Base-by-base conservation (phyloP, 30 jellyfish, hydroid and myxozoan species). In the Aurelia sp. region DNA sequence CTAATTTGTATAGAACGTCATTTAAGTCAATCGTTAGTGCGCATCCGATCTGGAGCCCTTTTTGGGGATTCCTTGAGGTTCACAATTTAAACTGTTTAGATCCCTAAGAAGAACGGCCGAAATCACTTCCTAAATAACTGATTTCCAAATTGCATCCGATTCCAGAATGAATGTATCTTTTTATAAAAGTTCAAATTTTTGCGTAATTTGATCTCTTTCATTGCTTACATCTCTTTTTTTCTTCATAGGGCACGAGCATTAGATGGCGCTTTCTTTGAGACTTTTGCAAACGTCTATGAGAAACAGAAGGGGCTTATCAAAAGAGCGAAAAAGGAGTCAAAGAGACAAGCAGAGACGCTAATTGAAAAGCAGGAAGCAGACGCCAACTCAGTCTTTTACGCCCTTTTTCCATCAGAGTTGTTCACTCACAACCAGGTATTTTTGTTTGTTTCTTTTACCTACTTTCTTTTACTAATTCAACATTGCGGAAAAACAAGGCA, bases 201-300 rank as follows among this genome's bases (percentile, higher is more conserved):
- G 11, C 51, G 3, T 40, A 40, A 40, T 0, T 3, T 40, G 51
- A 40, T 40, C 0, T 5, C 11, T 40, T 5, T 40, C 3, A 8
- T 40, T 40, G 8, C 51, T 40, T 40, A 40, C 3, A 40, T 8
- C 51, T 40, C 8, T 3, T 40, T 27, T 27, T 40, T 40, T 44
- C 15, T 44, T 44, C 55, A 44, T 44, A 92, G 98, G 79, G 98
- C 91, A 19, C 81, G 78, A 35, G 73, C 67, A 27, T 75, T 92
- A 23, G 98, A 92, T 81, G 98, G 98, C 58, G 96, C 88, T 13
- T 92, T 79, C 79, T 92, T 92, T 61, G 97, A 92, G 62, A 95
- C 86, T 19, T 86, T 86, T 40, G 91, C 91, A 2, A 62, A 66
- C 21, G 87, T 92, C 53, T 84, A 86, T 62, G 89, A 73, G 35